Evolutionary conservation across 2,888 invertebrate species (phyloP).

Genomic region (Erpobdella octoculata): DNA sequence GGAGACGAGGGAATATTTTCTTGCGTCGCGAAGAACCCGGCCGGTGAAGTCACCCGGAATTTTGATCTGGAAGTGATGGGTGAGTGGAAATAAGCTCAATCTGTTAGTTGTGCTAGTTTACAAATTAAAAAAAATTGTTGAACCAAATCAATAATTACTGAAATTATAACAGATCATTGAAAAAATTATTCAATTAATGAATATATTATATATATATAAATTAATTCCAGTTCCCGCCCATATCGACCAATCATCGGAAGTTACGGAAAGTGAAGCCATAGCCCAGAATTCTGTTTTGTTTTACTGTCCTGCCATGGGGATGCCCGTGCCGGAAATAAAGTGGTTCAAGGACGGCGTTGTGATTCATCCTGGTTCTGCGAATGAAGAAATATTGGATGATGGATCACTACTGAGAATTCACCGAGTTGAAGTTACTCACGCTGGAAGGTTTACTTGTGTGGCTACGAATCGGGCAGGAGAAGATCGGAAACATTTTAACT

Average conservation of each 20-base stretch:
- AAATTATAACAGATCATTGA: not conserved
- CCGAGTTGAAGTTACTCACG: constrained; percentile 41
- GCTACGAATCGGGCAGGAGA: constrained; percentile 59
- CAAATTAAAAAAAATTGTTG: no score
- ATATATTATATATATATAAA: not conserved
- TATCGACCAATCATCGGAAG: constrained; percentile 48
- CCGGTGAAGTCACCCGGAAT: constrained; percentile 45
- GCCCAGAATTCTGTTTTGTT: constrained; percentile 44
- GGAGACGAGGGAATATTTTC: constrained; percentile 47
- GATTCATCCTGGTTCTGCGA: constrained; percentile 17
- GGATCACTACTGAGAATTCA: constrained; percentile 44
- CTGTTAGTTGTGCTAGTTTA: no score
- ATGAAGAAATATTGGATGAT: constrained; percentile 38
- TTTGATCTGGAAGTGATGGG: constrained; percentile 46
- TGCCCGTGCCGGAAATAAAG: constrained; percentile 52
- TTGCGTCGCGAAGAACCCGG: constrained; percentile 48
- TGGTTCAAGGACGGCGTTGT: constrained; percentile 44
- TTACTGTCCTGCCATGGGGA: constrained; percentile 53
- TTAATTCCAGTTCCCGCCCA: constrained; percentile 51
- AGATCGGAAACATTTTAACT: constrained; percentile 47
- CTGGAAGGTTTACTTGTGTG: constrained; percentile 56
- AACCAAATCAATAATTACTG: no score
- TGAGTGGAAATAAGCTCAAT: no score
- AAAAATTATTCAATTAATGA: not conserved
- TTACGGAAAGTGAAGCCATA: constrained; percentile 44